A percentile compares a stretch with the other conserved stretches of the same genome.
Evolutionary conservation across 2,113 vertebrate species (phyloP).

Genomic region (Plecturocebus donacophilus): DNA sequence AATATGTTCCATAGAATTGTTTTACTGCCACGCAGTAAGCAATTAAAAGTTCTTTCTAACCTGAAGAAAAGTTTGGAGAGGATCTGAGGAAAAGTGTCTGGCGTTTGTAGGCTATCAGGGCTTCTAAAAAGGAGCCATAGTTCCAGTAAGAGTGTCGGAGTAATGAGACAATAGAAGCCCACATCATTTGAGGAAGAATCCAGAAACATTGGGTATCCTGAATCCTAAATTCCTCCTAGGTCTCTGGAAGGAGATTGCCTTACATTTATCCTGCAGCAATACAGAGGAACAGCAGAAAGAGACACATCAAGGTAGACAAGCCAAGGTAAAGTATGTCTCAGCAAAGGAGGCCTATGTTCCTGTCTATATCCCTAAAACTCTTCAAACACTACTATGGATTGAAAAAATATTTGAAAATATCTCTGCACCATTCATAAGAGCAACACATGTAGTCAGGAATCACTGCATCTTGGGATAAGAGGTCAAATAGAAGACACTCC

Average conservation of each 20-base stretch:
- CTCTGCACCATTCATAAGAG: background rate
- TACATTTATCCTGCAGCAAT: background rate
- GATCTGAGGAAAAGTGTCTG: background rate
- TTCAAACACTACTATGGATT: background rate
- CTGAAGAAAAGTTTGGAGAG: background rate
- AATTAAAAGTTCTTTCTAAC: background rate
- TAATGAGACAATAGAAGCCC: background rate
- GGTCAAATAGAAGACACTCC: background rate
- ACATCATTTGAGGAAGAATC: background rate
- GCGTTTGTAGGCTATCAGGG: background rate
- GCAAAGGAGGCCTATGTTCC: background rate
- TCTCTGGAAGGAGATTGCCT: no score
- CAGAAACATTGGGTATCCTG: background rate
- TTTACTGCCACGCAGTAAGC: background rate
- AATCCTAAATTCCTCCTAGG: background rate
- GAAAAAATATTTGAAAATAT: background rate
- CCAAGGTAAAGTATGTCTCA: background rate
- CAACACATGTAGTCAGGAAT: background rate
- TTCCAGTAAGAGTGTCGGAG: background rate
- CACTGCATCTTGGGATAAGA: background rate
- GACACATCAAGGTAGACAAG: fast-evolving
- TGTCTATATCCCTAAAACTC: background rate
- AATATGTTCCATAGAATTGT: background rate
- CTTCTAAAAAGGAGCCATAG: background rate
- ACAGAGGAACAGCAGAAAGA: background rate